These are phyloP conservation scores for human DNA, from an alignment of 2,113 vertebrate genomes.

Conservation along the genomic window DNA sequence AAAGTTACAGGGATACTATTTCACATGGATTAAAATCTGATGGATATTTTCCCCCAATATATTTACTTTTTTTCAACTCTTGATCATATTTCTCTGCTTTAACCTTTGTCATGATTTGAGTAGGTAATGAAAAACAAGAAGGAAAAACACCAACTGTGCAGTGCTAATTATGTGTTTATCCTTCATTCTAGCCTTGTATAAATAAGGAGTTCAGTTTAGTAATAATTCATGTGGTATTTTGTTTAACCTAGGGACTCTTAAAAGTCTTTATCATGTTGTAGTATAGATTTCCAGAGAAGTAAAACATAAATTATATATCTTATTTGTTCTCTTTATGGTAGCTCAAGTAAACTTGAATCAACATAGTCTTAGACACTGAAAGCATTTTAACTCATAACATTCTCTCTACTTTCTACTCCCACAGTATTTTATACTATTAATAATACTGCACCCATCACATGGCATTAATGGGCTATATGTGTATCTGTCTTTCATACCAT, in stretches of 20 bases:
- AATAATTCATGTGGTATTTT: background rate
- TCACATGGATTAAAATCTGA: background rate
- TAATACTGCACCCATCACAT: background rate
- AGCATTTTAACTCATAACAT: background rate
- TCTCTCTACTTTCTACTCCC: background rate
- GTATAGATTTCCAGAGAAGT: background rate
- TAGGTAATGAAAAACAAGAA: background rate
- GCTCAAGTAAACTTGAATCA: background rate
- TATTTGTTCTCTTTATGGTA: background rate
- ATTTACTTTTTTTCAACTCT: constrained; percentile 14
- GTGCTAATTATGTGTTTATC: background rate
- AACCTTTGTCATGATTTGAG: background rate
- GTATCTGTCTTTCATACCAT: background rate
- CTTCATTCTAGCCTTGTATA: background rate
- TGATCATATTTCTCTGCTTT: background rate
- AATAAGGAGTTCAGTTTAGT: background rate
- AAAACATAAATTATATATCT: background rate
- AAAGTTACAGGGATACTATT: background rate
- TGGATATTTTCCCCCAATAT: background rate
- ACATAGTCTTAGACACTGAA: background rate
- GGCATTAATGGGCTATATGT: background rate
- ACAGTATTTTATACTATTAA: background rate
- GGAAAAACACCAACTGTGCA: background rate
- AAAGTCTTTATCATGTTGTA: background rate
- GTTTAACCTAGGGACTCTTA: background rate